Conservation (phyloP, 1,140 invertebrate genomes). For the Drosophila mauritiana region DNA sequence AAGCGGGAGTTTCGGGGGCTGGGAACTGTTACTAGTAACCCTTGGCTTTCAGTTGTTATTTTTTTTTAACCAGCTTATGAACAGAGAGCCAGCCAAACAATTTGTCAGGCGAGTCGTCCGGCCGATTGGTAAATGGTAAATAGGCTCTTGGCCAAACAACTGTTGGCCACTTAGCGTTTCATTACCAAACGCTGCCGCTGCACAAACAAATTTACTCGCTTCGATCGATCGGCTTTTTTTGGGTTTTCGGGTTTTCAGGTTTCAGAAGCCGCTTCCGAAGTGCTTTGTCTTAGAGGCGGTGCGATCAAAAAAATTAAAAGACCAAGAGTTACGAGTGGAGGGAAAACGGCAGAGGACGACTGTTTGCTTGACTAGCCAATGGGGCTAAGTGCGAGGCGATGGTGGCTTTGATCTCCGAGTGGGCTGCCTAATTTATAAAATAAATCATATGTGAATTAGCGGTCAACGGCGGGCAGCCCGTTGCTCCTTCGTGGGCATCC, state of each 20-base stretch:
- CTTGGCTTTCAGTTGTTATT: conserved; percentile 7
- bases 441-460: conserved; percentile 76
- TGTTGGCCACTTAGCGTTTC: conserved; percentile 77
- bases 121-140: conserved; percentile 49
- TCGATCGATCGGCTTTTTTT: conserved; percentile 33
- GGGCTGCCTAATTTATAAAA: conserved; percentile 72
- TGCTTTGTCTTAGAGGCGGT: conserved; percentile 50
- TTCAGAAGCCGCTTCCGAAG: conserved; percentile 82
- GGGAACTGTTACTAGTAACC: conserved; percentile 22
- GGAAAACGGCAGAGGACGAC: conserved; percentile 13
- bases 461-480: conserved; percentile 56
- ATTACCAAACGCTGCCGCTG: conserved; percentile 76
- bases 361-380: conserved; percentile 70
- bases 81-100: conserved; percentile 30
- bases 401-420: conserved; percentile 39
- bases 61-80: not conserved
- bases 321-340: no score
- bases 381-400: conserved; percentile 25
- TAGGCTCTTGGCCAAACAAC: conserved; percentile 59
- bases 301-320: conserved; percentile 52
- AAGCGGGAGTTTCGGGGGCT: conserved; percentile 1
- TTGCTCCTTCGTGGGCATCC: conserved; percentile 33
- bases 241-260: conserved; percentile 36
- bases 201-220: conserved; percentile 77
- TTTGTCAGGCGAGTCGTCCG: conserved; percentile 65